phyloP scores from a whole-genome alignment of 1,140 invertebrate species.

The Neodiprion virginianus region DNA sequence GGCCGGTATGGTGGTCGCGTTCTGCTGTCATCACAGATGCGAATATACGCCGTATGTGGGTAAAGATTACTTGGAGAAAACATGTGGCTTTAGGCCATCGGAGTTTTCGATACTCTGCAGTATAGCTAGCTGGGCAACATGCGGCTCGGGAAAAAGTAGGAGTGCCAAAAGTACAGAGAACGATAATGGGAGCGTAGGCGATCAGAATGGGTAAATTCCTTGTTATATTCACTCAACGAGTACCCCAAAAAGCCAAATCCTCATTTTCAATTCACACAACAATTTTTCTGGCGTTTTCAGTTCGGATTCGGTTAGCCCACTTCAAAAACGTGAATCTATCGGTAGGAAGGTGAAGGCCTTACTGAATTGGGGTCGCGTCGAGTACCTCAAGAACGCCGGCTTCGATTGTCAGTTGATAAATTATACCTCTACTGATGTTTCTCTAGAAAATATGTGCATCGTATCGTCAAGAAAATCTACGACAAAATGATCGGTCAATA shows the following conservation, averaged over 20 bases:
- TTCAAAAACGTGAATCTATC: slow-evolving; percentile 66
- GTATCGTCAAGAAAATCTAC: slow-evolving; percentile 57
- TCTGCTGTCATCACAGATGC: slow-evolving; percentile 89
- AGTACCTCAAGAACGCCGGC: slow-evolving; percentile 66
- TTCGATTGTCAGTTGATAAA: slow-evolving; percentile 68
- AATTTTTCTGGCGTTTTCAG: slow-evolving; percentile 42
- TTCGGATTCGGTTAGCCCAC: slow-evolving; percentile 25
- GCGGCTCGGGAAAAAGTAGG: slow-evolving; percentile 68
- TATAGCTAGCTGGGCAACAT: slow-evolving; percentile 86
- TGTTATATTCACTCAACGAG: slow-evolving; percentile 16
- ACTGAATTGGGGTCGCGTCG: slow-evolving; percentile 77
- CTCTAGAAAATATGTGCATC: slow-evolving; percentile 82
- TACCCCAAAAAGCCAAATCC: slow-evolving; percentile 26
- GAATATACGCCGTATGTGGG: slow-evolving; percentile 75
- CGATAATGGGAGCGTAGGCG: slow-evolving; percentile 46
- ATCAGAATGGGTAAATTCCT: slow-evolving; percentile 29
- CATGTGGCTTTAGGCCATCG: slow-evolving; percentile 63
- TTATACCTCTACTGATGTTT: slow-evolving; percentile 70
- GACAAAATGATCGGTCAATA: too few species aligned
- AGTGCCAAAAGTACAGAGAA: slow-evolving; percentile 45
- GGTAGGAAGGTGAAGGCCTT: slow-evolving; percentile 78
- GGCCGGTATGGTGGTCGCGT: slow-evolving; percentile 75
- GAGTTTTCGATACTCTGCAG: slow-evolving; percentile 81
- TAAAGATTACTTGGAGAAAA: slow-evolving; percentile 66
- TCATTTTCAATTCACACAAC: slow-evolving; percentile 34